Percentiles rank a stretch among this genome's conserved stretches.
phyloP scores from a whole-genome alignment of 2,797 vertebrate genomes.

The Sebastes umbrosus region DNA sequence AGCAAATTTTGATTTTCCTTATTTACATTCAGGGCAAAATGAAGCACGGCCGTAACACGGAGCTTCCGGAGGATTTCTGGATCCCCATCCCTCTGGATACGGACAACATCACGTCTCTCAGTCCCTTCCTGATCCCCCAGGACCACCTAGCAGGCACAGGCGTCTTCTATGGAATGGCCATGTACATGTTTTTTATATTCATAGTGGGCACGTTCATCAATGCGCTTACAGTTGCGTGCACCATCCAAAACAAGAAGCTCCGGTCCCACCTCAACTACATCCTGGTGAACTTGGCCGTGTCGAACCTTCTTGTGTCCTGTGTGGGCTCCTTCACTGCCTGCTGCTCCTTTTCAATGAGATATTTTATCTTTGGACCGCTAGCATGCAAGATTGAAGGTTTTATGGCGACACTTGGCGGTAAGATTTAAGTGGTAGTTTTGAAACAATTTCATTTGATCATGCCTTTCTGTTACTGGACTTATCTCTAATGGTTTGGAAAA shows the following conservation, averaged over 20 bases:
- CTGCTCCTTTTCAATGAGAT: constrained; percentile 74
- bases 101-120: constrained; percentile 76
- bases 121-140: constrained; percentile 81
- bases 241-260: constrained; percentile 48
- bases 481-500: neutral
- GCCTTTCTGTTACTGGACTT: neutral
- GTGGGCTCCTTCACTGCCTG: constrained; percentile 45
- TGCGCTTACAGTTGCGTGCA: constrained; percentile 74
- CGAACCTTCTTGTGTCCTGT: constrained; percentile 67
- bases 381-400: constrained; percentile 83
- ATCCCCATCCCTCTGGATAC: constrained; percentile 77
- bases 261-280: constrained; percentile 31
- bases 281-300: constrained; percentile 15
- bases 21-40: neutral
- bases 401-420: constrained; percentile 77
- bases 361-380: constrained; percentile 74
- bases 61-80: constrained; percentile 64
- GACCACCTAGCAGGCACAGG: constrained; percentile 73
- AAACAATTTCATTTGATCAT: neutral
- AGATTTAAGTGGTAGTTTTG: neutral
- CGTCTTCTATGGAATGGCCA: constrained; percentile 71
- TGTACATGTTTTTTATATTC: constrained; percentile 76
- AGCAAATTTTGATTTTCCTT: neutral
- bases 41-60: neutral
- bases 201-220: constrained; percentile 72